Base-by-base conservation (phyloP, 2,113 vertebrate genomes). In the Anhinga anhinga region DNA sequence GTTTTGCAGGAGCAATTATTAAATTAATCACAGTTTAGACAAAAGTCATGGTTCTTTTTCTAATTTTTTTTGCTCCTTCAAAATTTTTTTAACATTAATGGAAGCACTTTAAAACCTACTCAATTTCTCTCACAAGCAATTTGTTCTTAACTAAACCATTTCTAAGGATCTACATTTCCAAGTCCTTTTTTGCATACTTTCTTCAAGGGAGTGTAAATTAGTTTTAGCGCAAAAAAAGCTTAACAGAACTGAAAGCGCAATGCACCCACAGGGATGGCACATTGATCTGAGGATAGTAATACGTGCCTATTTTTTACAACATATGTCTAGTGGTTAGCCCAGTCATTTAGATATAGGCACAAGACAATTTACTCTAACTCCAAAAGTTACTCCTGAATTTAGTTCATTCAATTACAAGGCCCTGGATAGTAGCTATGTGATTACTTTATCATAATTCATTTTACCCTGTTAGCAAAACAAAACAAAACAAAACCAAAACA, bases 321-420 rank as follows among this genome's bases (percentile, higher is more conserved):
- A 13, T n/a, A n/a, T n/a, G 11, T 34, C 42, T n/a, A 56, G 9
- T 0, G 0, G 18, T 52, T 67, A 65, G 30, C 21, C 34, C 0
- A 3, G 47, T 32, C 30, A 47, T 55, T 81, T 23, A 47, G 14
- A 72, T 32, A 27, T 0, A 49, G 18, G 11, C 7, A 16, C 15
- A 13, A 32, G 27, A 62, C 38, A 85, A 62, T 14, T 71, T 30
- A 53, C n/a, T 53, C 13, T 16, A 49, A 16, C 19, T 58, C 78
- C 50, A 45, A 7, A 55, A 71, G 27, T 45, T 66, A 62, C 16
- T 79, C 25, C n/a, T 26, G 27, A 55, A 55, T 67, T 56, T 62
- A 44, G 15, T 36, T 84, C 4, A 25, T 67, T 38, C 85, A 44
- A 17, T 21, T 32, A 38, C 11, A 62, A 58, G 3, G 38, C 25